Evolutionary conservation across 2,888 invertebrate species (phyloP).

Genomic region (Apotomis capreana): DNA sequence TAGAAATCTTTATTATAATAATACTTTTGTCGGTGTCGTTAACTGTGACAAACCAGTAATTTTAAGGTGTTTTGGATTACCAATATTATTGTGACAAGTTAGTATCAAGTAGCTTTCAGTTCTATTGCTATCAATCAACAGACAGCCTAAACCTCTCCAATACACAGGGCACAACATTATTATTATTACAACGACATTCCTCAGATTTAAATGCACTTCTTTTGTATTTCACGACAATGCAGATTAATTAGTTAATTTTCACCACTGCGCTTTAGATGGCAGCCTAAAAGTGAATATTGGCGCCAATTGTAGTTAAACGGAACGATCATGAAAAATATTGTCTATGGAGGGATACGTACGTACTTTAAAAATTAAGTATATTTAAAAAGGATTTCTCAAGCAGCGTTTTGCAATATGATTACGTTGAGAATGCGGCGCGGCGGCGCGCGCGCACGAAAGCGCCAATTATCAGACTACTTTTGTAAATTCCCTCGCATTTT

Average conservation of each 20-base stretch:
- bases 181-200: too few species aligned
- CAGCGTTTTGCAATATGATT: conserved; percentile 28
- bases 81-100: too few species aligned
- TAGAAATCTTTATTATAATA: neutral
- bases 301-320: neutral
- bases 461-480: conserved; percentile 39
- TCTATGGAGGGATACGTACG: neutral
- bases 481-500: conserved; percentile 35
- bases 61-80: neutral
- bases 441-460: conserved; percentile 21
- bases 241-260: too few species aligned
- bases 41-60: neutral
- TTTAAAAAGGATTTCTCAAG: conserved; percentile 21
- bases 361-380: conserved; percentile 8
- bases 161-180: too few species aligned
- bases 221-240: too few species aligned
- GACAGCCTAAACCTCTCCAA: too few species aligned
- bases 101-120: neutral
- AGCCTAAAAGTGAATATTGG: neutral
- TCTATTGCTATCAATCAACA: neutral
- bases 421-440: conserved; percentile 20
- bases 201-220: too few species aligned
- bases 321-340: neutral
- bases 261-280: too few species aligned
- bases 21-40: neutral